Percentiles rank a stretch among this genome's conserved stretches.
phyloP scores from a whole-genome alignment of 2,797 vertebrate species.

The Acanthornis magna region DNA sequence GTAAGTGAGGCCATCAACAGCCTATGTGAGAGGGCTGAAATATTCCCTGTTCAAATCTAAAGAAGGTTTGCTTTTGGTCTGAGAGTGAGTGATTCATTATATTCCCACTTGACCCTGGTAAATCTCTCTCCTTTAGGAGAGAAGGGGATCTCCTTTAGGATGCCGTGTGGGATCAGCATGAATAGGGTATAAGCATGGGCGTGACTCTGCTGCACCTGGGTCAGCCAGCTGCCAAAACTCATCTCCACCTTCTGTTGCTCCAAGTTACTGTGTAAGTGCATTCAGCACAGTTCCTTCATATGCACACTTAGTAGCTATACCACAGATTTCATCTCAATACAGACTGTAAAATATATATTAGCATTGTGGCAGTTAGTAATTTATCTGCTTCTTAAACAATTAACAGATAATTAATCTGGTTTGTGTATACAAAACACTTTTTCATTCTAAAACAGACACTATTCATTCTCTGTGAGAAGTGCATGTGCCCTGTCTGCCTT shows the following conservation, averaged over 20 bases:
- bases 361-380: not conserved
- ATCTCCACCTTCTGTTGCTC: not conserved
- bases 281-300: not conserved
- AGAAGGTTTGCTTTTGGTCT: not conserved
- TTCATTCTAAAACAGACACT: not conserved
- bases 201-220: accelerated
- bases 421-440: not conserved
- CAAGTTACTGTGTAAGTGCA: too few relatives aligned
- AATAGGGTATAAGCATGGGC: accelerated
- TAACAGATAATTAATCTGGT: not conserved
- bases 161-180: not conserved
- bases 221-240: not conserved
- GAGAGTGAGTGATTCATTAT: not conserved
- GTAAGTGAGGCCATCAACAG: not conserved
- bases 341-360: not conserved
- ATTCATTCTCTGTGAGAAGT: not conserved
- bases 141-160: not conserved
- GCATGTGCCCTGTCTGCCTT: not conserved
- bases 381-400: not conserved
- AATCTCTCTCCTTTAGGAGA: not conserved
- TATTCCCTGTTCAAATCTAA: not conserved
- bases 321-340: not conserved
- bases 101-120: not conserved
- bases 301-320: not conserved
- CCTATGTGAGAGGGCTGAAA: not conserved